These are phyloP conservation scores for Pocillopora meandrina DNA, from an alignment of 92 coral and sea anemone species.

Conservation along the genomic window DNA sequence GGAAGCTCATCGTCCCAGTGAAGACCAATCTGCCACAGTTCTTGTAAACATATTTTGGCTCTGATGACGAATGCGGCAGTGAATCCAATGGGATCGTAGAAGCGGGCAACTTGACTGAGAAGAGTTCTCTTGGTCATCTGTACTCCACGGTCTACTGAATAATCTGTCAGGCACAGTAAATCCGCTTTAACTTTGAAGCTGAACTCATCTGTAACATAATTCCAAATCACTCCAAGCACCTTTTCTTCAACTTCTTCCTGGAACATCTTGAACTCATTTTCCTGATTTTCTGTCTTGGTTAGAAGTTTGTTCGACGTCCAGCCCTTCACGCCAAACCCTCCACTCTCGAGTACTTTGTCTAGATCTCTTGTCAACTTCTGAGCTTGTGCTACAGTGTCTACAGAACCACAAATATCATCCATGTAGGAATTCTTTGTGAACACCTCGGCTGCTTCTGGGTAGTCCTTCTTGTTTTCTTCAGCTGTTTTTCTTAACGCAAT, in stretches of 20 bases:
- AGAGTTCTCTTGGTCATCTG: slow-evolving; percentile 51
- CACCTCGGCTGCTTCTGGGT: slow-evolving; percentile 66
- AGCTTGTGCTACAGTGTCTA: slow-evolving; percentile 40
- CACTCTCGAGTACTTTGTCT: slow-evolving; percentile 56
- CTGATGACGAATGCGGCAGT: slow-evolving; percentile 54
- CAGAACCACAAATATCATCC: slow-evolving; percentile 71
- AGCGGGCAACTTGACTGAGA: slow-evolving; percentile 40
- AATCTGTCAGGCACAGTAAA: no score
- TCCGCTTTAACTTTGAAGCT: no score
- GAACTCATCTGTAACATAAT: no score
- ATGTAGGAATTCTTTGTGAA: slow-evolving; percentile 58
- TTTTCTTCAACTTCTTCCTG: no score
- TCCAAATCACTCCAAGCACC: no score
- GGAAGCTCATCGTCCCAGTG: slow-evolving; percentile 66
- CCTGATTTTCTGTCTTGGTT: no score
- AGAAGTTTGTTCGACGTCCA: no score
- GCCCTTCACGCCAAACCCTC: no score
- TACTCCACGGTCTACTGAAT: background rate
- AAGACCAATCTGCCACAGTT: slow-evolving; percentile 59
- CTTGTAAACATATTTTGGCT: slow-evolving; percentile 58
- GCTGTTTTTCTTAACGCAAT: no score
- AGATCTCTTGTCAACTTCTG: slow-evolving; percentile 50
- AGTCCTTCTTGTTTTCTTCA: no score
- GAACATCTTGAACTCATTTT: no score
- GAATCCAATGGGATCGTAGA: slow-evolving; percentile 68